Evolutionary conservation across 2,797 vertebrate species (phyloP), one percentile per base, ranked within the genome.

Genomic region (Pangasius djambal): DNA sequence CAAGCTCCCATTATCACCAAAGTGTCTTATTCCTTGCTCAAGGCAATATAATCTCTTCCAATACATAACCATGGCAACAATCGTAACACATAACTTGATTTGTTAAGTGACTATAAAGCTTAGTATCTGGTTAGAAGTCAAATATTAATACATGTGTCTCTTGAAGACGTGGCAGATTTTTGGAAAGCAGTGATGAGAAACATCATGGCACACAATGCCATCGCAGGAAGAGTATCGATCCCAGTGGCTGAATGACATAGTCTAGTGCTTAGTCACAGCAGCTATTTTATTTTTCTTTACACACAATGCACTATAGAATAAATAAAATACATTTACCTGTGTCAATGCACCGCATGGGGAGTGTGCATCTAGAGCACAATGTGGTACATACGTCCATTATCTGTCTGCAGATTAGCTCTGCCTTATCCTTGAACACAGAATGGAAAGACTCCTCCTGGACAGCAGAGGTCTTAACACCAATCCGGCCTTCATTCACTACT

Each of bases 381-480:
- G 61, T 13, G 4, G 18, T 9, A 50, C 31, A 13, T 63, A n/a
- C 48, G 13, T 37, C 70, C 86, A 83, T 89, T 75, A 84, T 87
- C 57, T 75, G 9, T 61, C 79, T 48, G 70, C 48, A 84, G 70
- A 84, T 83, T 59, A 77, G 25, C 79, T 84, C 89, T 31, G 52
- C 55, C 25, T 81, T 72, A 81, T 48, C 59, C 85, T 84, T 22
- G 55, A 67, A 25, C 50, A 63, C 69, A 31, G 79, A 87, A 72
- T 65, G 31, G 48, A 65, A 83, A 34, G 55, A 28, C 57, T 83
- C 50, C 44, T 83, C 61, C 25, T 18, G 55, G 57, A 67, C 57
- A 85, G 67, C 87, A 69, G 86, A 90, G 89, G 67, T 88, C 89
- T 87, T 85, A 88, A 87, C 89, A 90, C 87, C 72, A 78, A 86